These are phyloP conservation scores for Verasper variegatus DNA, from an alignment of 2,113 vertebrate species.

Conservation along the genomic window DNA sequence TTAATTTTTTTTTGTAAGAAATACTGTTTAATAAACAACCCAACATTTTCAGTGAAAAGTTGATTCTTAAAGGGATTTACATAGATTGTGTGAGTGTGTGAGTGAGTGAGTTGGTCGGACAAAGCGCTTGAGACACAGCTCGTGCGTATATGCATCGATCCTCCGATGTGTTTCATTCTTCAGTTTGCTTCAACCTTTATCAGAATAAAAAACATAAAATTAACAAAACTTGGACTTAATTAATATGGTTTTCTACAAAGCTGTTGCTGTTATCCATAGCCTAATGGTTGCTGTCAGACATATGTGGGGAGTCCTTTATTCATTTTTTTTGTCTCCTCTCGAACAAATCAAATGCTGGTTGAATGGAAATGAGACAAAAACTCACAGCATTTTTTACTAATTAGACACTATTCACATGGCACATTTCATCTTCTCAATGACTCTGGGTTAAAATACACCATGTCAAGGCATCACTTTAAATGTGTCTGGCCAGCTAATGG, in stretches of 20 bases:
- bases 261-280: not conserved
- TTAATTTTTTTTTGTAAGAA: too few relatives aligned
- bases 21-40: too few relatives aligned
- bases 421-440: slow-evolving; percentile 70
- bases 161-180: not conserved
- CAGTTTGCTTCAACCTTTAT: not conserved
- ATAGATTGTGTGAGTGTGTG: too few relatives aligned
- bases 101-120: too few relatives aligned
- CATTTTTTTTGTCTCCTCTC: slow-evolving; percentile 15
- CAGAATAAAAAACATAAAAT: too few relatives aligned
- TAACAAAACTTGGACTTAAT: not conserved
- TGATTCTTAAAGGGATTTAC: too few relatives aligned
- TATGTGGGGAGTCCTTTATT: slow-evolving; percentile 22
- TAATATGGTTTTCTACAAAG: not conserved
- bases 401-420: slow-evolving; percentile 51
- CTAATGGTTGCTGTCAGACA: not conserved
- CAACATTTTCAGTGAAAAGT: too few relatives aligned
- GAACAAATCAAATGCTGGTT: slow-evolving; percentile 28
- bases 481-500: slow-evolving; percentile 76
- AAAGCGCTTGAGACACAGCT: too few relatives aligned
- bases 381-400: slow-evolving; percentile 51
- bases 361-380: slow-evolving; percentile 52
- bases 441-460: slow-evolving; percentile 59
- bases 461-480: slow-evolving; percentile 74
- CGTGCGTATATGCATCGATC: too few relatives aligned